A percentile compares a stretch with the other conserved stretches of the same genome.
These are phyloP conservation scores for Heliconius congener DNA, from an alignment of 1,140 invertebrate species.

Conservation along the genomic window DNA sequence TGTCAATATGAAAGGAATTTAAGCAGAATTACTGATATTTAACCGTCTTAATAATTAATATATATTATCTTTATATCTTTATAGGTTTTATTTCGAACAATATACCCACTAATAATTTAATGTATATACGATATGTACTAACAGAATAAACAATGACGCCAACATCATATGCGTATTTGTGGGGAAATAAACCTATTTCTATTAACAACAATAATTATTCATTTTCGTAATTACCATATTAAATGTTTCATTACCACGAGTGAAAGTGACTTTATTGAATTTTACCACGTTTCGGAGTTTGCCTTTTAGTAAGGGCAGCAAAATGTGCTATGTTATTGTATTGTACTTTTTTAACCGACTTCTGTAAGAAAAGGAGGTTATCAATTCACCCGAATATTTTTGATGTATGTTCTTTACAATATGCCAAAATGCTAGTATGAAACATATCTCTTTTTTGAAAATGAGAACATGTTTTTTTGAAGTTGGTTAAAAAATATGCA, in stretches of 20 bases:
- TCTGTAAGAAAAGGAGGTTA: too few relatives aligned
- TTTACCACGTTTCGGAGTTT: background rate
- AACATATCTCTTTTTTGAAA: too few relatives aligned
- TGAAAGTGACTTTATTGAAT: background rate
- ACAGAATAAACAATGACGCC: constrained; percentile 9
- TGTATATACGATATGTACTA: background rate
- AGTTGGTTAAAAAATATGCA: too few relatives aligned
- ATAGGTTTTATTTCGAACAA: background rate
- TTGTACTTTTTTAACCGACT: too few relatives aligned
- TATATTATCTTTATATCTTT: background rate
- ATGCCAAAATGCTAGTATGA: too few relatives aligned
- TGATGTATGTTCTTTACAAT: too few relatives aligned
- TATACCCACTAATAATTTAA: background rate
- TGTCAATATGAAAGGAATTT: background rate
- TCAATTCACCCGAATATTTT: too few relatives aligned
- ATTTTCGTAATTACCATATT: background rate
- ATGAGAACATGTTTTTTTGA: too few relatives aligned
- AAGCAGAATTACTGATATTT: background rate
- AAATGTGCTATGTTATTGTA: too few relatives aligned
- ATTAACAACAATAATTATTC: background rate
- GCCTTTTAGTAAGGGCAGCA: too few relatives aligned
- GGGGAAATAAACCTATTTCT: constrained; percentile 10
- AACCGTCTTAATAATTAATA: constrained; percentile 3
- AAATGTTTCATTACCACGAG: background rate
- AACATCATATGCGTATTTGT: background rate